Evolutionary conservation across 2,888 invertebrate species (phyloP).

Genomic region (Eupithecia insigniata): DNA sequence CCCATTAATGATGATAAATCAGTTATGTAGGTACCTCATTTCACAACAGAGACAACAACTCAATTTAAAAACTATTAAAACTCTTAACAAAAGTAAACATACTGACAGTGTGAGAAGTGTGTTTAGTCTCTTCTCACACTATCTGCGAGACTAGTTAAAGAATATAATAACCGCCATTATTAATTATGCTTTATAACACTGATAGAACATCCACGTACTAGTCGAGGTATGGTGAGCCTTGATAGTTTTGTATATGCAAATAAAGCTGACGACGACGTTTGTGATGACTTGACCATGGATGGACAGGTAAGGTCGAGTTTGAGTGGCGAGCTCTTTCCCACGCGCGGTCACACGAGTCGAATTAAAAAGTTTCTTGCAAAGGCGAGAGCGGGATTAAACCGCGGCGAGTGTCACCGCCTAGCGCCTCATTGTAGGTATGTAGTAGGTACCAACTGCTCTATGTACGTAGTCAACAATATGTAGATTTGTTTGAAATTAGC

Average conservation of each 20-base stretch:
- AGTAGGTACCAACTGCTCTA: not conserved
- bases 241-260: not conserved
- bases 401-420: constrained; percentile 45
- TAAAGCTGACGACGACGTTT: not conserved
- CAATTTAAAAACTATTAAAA: constrained; percentile 14
- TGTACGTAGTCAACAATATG: not conserved
- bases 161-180: not conserved
- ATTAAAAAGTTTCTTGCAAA: constrained; percentile 58
- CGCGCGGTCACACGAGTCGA: constrained; percentile 45
- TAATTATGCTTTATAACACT: not conserved
- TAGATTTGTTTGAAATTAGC: not conserved
- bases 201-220: not conserved
- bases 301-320: not conserved
- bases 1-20: constrained; percentile 19
- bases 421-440: constrained; percentile 17
- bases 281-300: not conserved
- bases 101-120: not conserved
- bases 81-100: not conserved
- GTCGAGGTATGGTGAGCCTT: not conserved
- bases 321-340: constrained; percentile 6
- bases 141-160: not conserved
- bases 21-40: constrained; percentile 16
- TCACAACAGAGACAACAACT: constrained; percentile 5
- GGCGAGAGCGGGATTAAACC: constrained; percentile 52
- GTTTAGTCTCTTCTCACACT: not conserved